A percentile compares a stretch with the other conserved stretches of the same genome.
These are phyloP conservation scores for Sylvicola cinctus DNA, from an alignment of 2,888 invertebrate genomes.

Conservation along the genomic window DNA sequence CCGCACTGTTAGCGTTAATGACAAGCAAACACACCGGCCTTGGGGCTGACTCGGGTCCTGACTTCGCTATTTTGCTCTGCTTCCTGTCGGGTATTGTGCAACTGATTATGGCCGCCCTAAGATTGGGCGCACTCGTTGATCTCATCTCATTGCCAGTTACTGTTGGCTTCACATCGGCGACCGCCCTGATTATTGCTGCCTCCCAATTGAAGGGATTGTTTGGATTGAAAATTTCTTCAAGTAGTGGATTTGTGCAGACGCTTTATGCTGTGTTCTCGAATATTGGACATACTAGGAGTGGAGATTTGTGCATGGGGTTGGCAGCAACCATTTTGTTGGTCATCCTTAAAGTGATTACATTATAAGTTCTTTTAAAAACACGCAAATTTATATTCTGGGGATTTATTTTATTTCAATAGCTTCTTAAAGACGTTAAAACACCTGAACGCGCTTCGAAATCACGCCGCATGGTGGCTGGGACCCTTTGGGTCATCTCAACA, in stretches of 20 bases:
- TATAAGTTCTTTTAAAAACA: constrained; percentile 1
- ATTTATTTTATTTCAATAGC: constrained; percentile 25
- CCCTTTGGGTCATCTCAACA: constrained; percentile 58
- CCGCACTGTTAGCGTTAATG: constrained; percentile 85
- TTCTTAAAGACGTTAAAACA: constrained; percentile 47
- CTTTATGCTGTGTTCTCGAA: constrained; percentile 45
- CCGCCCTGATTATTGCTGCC: constrained; percentile 72
- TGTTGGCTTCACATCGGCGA: constrained; percentile 78
- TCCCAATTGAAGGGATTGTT: constrained; percentile 62
- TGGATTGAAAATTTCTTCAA: constrained; percentile 48
- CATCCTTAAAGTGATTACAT: constrained; percentile 51
- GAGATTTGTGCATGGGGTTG: constrained; percentile 52
- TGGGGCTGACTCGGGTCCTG: constrained; percentile 29
- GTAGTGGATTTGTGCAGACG: constrained; percentile 52
- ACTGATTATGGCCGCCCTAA: constrained; percentile 58
- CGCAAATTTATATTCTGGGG: constrained; percentile 6
- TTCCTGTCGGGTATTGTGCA: constrained; percentile 67
- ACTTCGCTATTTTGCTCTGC: constrained; percentile 66
- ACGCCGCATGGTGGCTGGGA: constrained; percentile 29
- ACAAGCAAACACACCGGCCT: constrained; percentile 40
- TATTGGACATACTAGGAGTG: constrained; percentile 40
- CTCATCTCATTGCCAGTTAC: constrained; percentile 81
- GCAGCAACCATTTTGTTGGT: constrained; percentile 52
- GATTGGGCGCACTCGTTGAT: constrained; percentile 69
- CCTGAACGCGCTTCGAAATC: constrained; percentile 20